A percentile compares a stretch with the other conserved stretches of the same genome.
These are phyloP conservation scores for Metalampra italica DNA, from an alignment of 2,888 invertebrate species.

Conservation along the genomic window DNA sequence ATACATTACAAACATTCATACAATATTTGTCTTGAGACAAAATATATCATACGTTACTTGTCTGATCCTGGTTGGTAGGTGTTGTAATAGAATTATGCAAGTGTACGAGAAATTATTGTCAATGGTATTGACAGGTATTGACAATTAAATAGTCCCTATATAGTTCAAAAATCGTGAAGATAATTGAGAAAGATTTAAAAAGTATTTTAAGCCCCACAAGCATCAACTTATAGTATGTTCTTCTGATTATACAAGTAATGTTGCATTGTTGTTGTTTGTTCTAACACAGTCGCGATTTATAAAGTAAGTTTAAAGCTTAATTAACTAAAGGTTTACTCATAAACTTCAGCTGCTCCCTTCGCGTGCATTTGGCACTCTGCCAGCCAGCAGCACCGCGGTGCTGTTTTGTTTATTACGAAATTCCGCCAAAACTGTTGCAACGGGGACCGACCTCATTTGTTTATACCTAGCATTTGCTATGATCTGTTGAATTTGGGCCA, in stretches of 20 bases:
- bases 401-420: conserved; percentile 73
- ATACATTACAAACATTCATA: not conserved
- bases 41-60: no score
- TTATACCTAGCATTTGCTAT: conserved; percentile 2
- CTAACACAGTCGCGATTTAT: not conserved
- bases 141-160: no score
- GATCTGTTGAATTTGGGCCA: not conserved
- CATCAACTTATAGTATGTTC: no score
- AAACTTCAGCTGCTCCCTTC: conserved; percentile 15
- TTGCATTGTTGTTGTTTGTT: not conserved
- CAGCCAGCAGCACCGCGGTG: conserved; percentile 39
- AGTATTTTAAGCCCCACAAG: no score
- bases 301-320: conserved; percentile 3
- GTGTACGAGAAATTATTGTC: no score
- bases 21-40: no score
- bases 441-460: conserved; percentile 60
- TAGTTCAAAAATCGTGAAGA: no score
- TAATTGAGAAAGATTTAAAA: no score
- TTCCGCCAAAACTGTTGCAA: conserved; percentile 72
- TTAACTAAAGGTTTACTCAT: conserved; percentile 7
- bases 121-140: no score
- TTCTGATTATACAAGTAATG: no score
- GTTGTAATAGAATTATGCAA: no score
- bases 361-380: conserved; percentile 51
- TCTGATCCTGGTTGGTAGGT: no score